Evolutionary conservation across 2,797 vertebrate genomes (phyloP).

Genomic region (Bucorvus abyssinicus): DNA sequence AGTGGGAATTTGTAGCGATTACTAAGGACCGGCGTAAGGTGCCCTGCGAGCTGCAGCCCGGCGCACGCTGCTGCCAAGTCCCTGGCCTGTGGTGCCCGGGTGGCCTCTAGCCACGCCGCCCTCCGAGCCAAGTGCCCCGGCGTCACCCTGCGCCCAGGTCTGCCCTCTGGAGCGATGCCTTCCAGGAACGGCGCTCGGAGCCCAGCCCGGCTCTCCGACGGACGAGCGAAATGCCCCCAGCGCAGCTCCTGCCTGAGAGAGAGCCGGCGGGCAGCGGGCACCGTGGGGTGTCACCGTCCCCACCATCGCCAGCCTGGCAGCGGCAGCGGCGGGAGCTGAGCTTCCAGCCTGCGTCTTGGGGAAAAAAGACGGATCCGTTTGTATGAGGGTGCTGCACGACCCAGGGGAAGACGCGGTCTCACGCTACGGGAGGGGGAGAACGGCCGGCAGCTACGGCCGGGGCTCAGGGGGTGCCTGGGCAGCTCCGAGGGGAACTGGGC

Average conservation of each 20-base stretch:
- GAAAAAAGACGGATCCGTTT: fast-evolving
- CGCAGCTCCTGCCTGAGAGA: not conserved
- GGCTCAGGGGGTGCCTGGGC: not conserved
- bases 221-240: fast-evolving
- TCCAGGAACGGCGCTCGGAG: fast-evolving
- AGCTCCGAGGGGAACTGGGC: not conserved
- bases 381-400: not conserved
- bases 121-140: fast-evolving
- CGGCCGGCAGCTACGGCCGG: not conserved
- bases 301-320: not conserved
- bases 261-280: not conserved
- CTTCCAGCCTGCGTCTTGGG: not conserved
- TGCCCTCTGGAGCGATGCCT: not conserved
- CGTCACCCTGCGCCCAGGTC: fast-evolving
- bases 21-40: fast-evolving
- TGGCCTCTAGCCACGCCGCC: not conserved
- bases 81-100: not conserved
- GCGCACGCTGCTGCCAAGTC: fast-evolving
- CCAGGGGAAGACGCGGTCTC: fast-evolving
- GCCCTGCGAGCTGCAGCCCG: fast-evolving
- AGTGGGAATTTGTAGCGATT: not conserved
- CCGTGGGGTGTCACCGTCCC: not conserved
- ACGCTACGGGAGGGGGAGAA: not conserved
- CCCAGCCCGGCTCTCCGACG: not conserved
- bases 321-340: not conserved